A percentile compares a stretch with the other conserved stretches of the same genome.
Evolutionary conservation across 2,113 vertebrate species (phyloP).

Genomic region (Scartelaos histophorus): DNA sequence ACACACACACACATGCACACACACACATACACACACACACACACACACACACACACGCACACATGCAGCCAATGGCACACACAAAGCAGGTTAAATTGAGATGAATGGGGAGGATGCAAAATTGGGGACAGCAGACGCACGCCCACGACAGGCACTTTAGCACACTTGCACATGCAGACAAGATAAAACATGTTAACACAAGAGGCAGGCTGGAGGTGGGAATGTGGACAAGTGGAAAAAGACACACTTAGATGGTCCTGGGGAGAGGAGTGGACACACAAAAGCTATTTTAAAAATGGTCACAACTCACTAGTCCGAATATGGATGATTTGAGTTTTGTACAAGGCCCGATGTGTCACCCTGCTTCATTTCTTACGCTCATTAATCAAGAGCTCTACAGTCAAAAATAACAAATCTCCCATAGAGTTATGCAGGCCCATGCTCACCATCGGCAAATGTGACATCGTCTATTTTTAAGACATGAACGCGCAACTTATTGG

Average conservation of each 20-base stretch:
- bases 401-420: too few relatives aligned
- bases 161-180: constrained; percentile 18
- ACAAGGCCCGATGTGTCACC: background rate
- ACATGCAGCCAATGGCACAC: constrained; percentile 55
- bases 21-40: constrained; percentile 59
- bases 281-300: background rate
- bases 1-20: constrained; percentile 53
- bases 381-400: too few relatives aligned
- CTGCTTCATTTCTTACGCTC: too few relatives aligned
- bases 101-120: constrained; percentile 74
- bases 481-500: too few relatives aligned
- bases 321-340: background rate
- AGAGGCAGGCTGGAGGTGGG: constrained; percentile 43
- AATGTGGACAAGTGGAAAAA: constrained; percentile 47
- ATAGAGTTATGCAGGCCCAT: too few relatives aligned
- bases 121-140: background rate
- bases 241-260: constrained; percentile 3
- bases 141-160: constrained; percentile 51
- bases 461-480: too few relatives aligned
- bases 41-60: constrained; percentile 63
- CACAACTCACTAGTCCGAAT: background rate
- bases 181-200: constrained; percentile 36
- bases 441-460: too few relatives aligned
- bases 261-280: background rate
- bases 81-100: constrained; percentile 76